Percentiles rank a stretch among this genome's conserved stretches.
phyloP scores from a whole-genome alignment of 2,888 invertebrate species.

The Tipula confusa region DNA sequence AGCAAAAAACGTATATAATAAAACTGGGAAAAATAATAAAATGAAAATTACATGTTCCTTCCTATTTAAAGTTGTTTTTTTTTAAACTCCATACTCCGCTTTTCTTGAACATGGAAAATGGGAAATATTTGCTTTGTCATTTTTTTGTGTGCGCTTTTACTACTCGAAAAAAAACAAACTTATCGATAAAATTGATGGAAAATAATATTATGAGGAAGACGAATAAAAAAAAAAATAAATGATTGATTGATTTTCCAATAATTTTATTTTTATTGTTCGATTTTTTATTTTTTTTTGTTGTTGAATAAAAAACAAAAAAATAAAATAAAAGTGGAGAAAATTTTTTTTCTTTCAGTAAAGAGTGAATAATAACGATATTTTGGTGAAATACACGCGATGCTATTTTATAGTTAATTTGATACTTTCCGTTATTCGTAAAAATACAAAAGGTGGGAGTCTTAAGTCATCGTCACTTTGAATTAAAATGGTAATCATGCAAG shows the following conservation, averaged over 20 bases:
- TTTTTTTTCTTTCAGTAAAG: neutral
- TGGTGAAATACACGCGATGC: neutral
- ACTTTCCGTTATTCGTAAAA: neutral
- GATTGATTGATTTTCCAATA: constrained; percentile 25
- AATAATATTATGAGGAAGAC: neutral
- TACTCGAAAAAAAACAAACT: neutral
- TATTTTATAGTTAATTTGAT: neutral
- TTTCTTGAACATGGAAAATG: constrained; percentile 9
- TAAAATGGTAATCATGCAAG: no score
- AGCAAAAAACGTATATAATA: neutral
- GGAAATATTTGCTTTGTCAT: neutral
- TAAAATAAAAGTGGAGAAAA: neutral
- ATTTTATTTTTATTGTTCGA: constrained; percentile 8
- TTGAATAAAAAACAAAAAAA: neutral
- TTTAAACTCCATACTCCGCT: no score
- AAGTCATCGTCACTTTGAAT: no score
- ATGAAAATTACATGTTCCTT: constrained; percentile 25
- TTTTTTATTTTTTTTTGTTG: neutral
- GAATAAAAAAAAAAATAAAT: neutral
- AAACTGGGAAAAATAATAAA: constrained; percentile 7
- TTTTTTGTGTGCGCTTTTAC: constrained; percentile 5
- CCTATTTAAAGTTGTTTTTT: constrained; percentile 12
- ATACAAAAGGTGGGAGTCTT: no score
- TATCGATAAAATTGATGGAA: constrained; percentile 3
- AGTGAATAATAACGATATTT: neutral